Conservation (phyloP, 2,113 vertebrate genomes). For the Trogon surrucura region DNA sequence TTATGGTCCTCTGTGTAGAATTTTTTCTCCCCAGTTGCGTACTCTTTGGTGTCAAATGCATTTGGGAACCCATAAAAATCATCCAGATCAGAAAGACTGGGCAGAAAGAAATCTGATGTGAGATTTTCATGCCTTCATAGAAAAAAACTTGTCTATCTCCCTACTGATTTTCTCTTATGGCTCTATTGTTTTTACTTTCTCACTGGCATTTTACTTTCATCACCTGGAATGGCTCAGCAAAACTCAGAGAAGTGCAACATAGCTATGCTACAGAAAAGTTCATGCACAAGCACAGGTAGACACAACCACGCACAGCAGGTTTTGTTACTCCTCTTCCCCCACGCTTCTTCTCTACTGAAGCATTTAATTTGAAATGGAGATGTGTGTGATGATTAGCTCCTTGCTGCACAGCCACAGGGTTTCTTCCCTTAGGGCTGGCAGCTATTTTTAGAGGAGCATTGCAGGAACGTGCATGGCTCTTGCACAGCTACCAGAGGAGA, state of each 20-base stretch:
- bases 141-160: background rate
- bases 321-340: background rate
- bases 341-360: background rate
- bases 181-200: background rate
- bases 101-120: slow-evolving; percentile 5
- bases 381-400: background rate
- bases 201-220: background rate
- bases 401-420: background rate
- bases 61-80: background rate
- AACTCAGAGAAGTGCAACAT: background rate
- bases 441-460: background rate
- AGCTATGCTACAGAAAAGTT: background rate
- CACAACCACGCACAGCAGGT: background rate
- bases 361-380: background rate
- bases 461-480: background rate
- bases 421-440: background rate
- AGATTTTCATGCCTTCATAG: background rate
- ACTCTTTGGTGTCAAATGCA: background rate
- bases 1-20: background rate
- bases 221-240: background rate
- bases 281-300: background rate
- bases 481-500: background rate
- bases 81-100: background rate
- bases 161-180: background rate
- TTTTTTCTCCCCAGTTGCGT: background rate